Evolutionary conservation across 2,888 invertebrate genomes (phyloP).

Genomic region (Cataglyphis albicans): DNA sequence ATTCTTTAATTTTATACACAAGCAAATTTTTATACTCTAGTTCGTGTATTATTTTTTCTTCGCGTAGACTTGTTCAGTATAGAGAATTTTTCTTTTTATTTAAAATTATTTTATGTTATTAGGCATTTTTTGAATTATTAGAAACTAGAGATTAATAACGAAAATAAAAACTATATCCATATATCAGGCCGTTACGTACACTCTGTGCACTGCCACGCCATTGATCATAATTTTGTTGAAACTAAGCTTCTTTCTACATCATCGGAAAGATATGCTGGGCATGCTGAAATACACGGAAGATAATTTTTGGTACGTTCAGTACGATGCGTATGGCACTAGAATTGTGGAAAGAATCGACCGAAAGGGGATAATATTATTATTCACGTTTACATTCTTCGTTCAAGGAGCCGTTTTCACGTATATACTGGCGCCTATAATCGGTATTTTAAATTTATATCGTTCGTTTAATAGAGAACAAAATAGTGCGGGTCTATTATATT

Average conservation of each 20-base stretch:
- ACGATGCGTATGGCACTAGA: constrained; percentile 64
- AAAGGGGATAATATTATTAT: constrained; percentile 63
- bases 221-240: constrained; percentile 68
- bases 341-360: constrained; percentile 65
- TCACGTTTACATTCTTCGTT: constrained; percentile 64
- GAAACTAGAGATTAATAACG: neutral
- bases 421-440: constrained; percentile 63
- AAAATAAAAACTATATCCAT: neutral
- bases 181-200: constrained; percentile 70
- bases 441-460: constrained; percentile 45
- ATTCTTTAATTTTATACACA: neutral
- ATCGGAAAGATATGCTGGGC: constrained; percentile 59
- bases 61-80: neutral
- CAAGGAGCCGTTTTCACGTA: constrained; percentile 64
- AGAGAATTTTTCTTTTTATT: neutral
- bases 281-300: constrained; percentile 67
- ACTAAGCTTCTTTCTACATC: constrained; percentile 56
- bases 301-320: constrained; percentile 68
- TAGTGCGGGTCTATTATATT: constrained; percentile 13
- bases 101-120: neutral
- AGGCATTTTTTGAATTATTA: neutral
- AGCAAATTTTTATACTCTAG: neutral
- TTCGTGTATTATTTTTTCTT: neutral
- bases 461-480: constrained; percentile 31
- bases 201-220: constrained; percentile 68